Evolutionary conservation across 2,113 vertebrate genomes (phyloP).

Genomic region (Procapra przewalskii): DNA sequence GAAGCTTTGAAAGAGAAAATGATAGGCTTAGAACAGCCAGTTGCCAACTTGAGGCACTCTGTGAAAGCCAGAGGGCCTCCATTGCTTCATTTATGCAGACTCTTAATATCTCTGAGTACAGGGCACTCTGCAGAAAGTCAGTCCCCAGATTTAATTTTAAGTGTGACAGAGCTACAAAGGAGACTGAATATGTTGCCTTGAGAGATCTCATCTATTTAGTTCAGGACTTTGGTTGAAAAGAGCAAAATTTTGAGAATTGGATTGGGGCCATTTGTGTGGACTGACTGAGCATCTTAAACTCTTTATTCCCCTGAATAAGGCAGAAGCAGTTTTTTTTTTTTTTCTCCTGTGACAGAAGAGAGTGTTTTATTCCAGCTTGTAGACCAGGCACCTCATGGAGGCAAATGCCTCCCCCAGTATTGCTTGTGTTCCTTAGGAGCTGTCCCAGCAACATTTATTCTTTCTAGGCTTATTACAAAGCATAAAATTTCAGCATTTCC

Average conservation of each 20-base stretch:
- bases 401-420: neutral
- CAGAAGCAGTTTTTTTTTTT: neutral
- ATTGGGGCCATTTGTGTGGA: neutral
- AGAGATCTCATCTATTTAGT: neutral
- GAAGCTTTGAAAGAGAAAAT: slow-evolving; percentile 2
- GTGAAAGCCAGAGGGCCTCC: neutral
- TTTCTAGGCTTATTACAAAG: neutral
- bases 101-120: neutral
- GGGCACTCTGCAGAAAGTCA: neutral
- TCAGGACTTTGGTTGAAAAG: neutral
- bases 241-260: neutral
- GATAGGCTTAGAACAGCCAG: neutral
- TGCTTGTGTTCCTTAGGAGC: neutral
- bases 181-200: neutral
- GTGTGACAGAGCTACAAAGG: neutral
- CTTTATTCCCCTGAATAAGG: neutral
- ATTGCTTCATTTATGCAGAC: neutral
- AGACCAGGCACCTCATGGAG: neutral
- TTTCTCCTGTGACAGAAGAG: neutral
- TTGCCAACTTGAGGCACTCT: neutral
- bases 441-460: neutral
- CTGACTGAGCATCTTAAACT: neutral
- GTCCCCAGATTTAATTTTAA: neutral
- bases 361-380: neutral
- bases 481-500: neutral